These are phyloP conservation scores for Timema podura DNA, from an alignment of 2,888 invertebrate species.

Conservation along the genomic window DNA sequence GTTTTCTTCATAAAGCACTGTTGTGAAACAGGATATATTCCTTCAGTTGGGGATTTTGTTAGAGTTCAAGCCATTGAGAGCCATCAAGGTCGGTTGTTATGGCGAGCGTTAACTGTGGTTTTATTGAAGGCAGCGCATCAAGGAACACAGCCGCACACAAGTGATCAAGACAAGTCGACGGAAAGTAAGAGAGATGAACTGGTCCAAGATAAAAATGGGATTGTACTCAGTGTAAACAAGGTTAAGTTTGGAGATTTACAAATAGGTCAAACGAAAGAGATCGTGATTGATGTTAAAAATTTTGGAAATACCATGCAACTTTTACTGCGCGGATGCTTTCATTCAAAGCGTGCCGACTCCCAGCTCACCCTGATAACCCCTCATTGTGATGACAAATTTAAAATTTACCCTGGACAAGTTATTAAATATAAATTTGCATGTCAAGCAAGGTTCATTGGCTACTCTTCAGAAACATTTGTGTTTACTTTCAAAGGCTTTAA, in stretches of 20 bases:
- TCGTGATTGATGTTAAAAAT: conserved; percentile 50
- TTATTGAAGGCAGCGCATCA: conserved; percentile 29
- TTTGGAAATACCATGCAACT: conserved; percentile 44
- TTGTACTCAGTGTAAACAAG: conserved; percentile 50
- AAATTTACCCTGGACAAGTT: conserved; percentile 46
- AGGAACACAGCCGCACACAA: not conserved
- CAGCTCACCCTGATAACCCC: conserved; percentile 50
- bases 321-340: conserved; percentile 51
- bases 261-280: conserved; percentile 44
- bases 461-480: conserved; percentile 56
- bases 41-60: conserved; percentile 57
- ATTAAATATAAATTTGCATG: conserved; percentile 51
- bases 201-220: conserved; percentile 47
- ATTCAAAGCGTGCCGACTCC: conserved; percentile 51
- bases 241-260: conserved; percentile 44
- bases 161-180: not conserved
- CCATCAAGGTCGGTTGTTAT: conserved; percentile 54
- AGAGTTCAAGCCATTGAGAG: conserved; percentile 69
- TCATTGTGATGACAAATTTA: conserved; percentile 40
- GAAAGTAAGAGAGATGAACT: not conserved
- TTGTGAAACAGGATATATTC: conserved; percentile 52
- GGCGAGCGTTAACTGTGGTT: conserved; percentile 57
- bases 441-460: conserved; percentile 56
- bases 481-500: conserved; percentile 59
- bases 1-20: conserved; percentile 57